Evolutionary conservation across 2,797 vertebrate genomes (phyloP).

Genomic region (Ceryle rudis): DNA sequence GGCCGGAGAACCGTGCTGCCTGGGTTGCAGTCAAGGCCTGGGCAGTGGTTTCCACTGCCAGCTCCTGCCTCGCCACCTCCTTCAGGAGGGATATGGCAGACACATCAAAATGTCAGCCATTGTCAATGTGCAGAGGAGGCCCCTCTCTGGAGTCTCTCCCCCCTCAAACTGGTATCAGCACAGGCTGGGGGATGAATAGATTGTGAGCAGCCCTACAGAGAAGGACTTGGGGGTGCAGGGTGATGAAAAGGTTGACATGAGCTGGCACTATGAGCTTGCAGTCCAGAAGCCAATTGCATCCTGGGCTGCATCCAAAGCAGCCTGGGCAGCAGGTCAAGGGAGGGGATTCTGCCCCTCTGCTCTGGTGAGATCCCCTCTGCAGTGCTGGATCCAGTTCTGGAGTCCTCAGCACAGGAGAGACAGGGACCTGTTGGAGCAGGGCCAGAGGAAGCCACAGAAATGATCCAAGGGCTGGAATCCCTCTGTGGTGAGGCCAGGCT

Average conservation of each 20-base stretch:
- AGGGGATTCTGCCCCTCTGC: neutral
- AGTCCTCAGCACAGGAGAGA: neutral
- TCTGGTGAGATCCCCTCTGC: neutral
- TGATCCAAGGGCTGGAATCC: neutral
- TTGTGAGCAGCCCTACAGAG: neutral
- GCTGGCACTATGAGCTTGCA: neutral
- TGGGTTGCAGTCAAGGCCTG: neutral
- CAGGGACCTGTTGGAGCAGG: neutral
- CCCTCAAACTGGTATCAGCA: too few relatives aligned
- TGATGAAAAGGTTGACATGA: neutral
- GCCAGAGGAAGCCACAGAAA: neutral
- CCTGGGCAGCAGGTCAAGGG: neutral
- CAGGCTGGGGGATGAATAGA: neutral
- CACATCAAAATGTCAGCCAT: neutral
- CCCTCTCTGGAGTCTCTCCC: too few relatives aligned
- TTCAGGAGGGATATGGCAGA: neutral
- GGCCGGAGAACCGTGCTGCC: conserved; percentile 31
- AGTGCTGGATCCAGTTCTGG: neutral
- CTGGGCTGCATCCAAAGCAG: neutral
- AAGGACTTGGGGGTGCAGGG: neutral
- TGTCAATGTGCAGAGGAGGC: neutral
- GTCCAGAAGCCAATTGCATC: neutral
- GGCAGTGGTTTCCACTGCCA: neutral
- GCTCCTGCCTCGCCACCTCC: neutral
- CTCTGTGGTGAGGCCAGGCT: neutral